phyloP scores from a whole-genome alignment of 2,888 invertebrate species.

The Physocephala rufipes region DNA sequence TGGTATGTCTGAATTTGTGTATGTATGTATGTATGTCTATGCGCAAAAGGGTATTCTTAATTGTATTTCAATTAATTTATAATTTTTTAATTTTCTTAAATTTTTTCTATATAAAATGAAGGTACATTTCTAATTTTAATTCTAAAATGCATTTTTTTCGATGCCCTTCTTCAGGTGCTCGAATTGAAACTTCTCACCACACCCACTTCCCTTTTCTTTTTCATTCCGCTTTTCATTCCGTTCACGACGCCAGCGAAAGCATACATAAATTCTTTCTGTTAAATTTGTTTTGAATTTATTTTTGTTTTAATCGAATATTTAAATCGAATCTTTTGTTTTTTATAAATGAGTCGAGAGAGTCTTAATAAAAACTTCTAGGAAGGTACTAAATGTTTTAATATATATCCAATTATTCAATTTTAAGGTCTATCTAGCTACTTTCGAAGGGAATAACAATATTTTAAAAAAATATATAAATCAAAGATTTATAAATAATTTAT shows the following conservation, averaged over 20 bases:
- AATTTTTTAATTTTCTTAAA: constrained; percentile 10
- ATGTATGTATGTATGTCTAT: constrained; percentile 10
- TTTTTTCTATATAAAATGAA: constrained; percentile 38
- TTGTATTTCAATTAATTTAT: no score
- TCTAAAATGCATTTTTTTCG: constrained; percentile 42
- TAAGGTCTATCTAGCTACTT: constrained; percentile 48
- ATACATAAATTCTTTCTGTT: constrained; percentile 38
- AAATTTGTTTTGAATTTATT: constrained; percentile 15
- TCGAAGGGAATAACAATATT: constrained; percentile 3
- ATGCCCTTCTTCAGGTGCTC: no score
- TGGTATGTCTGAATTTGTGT: constrained; percentile 1
- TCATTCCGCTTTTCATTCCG: background rate
- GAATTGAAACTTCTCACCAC: no score
- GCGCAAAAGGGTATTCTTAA: background rate
- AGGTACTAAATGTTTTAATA: constrained; percentile 63
- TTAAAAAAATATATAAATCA: background rate
- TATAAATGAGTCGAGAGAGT: constrained; percentile 15
- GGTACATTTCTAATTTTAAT: constrained; percentile 41
- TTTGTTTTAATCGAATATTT: no score
- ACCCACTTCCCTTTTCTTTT: constrained; percentile 37
- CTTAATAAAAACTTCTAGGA: constrained; percentile 46
- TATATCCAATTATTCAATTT: constrained; percentile 41
- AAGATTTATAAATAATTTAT: background rate
- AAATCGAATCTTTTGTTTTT: no score
- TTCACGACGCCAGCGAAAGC: constrained; percentile 29